phyloP scores from a whole-genome alignment of 2,888 invertebrate species.

The Fabriciana adippe region DNA sequence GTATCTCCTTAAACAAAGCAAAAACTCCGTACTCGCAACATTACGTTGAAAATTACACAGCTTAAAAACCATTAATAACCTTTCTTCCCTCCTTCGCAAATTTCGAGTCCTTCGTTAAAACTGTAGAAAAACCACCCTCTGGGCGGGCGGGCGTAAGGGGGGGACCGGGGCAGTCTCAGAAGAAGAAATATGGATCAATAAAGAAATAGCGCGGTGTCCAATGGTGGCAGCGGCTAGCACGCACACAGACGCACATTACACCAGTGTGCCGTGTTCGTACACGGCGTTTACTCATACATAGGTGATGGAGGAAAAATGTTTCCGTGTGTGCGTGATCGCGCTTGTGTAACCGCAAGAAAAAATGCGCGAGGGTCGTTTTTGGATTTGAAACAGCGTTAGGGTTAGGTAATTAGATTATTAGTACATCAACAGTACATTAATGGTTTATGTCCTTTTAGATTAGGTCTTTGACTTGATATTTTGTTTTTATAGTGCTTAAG shows the following conservation, averaged over 20 bases:
- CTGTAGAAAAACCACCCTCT: conserved; percentile 77
- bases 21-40: conserved; percentile 57
- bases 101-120: conserved; percentile 78
- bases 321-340: conserved; percentile 46
- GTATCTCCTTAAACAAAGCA: conserved; percentile 45
- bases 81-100: conserved; percentile 61
- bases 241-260: conserved; percentile 55
- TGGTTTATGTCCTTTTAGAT: not conserved
- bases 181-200: conserved; percentile 84
- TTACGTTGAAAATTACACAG: conserved; percentile 71
- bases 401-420: conserved; percentile 26
- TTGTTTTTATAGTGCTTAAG: not conserved
- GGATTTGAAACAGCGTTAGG: conserved; percentile 32
- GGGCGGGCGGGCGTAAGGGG: conserved; percentile 43
- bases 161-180: conserved; percentile 70
- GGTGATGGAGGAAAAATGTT: conserved; percentile 48
- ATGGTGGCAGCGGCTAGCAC: conserved; percentile 76
- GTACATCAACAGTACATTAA: conserved; percentile 22
- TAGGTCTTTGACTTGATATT: not conserved
- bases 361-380: conserved; percentile 40
- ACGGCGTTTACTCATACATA: conserved; percentile 48
- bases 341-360: conserved; percentile 48
- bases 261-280: conserved; percentile 46
- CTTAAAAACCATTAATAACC: conserved; percentile 80
- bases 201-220: conserved; percentile 81